Evolutionary conservation across 2,797 vertebrate species (phyloP).

Genomic region (Loris lydekkerianus): DNA sequence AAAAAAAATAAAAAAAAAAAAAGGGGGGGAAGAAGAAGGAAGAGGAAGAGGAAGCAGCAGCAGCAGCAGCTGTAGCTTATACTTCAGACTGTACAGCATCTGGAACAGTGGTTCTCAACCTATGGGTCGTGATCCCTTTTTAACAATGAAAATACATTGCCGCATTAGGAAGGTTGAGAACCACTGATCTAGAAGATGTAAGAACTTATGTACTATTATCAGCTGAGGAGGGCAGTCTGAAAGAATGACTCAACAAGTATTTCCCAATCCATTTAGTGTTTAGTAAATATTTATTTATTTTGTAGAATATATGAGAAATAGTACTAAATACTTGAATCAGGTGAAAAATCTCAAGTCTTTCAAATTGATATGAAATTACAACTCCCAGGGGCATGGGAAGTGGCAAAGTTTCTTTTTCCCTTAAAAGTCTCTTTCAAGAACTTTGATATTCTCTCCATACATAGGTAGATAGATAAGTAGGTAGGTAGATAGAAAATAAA

Average conservation of each 20-base stretch:
- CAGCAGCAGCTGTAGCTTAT: too few species aligned
- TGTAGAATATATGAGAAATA: not conserved
- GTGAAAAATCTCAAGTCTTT: not conserved
- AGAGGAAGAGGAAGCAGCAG: too few species aligned
- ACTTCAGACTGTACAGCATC: too few species aligned
- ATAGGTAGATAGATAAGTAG: not conserved
- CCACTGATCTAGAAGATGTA: not conserved
- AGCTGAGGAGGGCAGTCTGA: not conserved
- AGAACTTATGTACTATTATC: not conserved
- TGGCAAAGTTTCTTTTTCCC: not conserved
- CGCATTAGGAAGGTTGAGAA: too few species aligned
- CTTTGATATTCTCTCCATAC: not conserved
- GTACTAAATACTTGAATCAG: slow-evolving; percentile 1
- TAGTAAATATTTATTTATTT: not conserved
- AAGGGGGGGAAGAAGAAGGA: too few species aligned
- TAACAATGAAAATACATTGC: too few species aligned
- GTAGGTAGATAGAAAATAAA: too few species aligned
- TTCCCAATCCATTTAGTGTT: not conserved
- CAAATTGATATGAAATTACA: not conserved
- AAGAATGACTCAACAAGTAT: not conserved
- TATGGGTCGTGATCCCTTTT: too few species aligned
- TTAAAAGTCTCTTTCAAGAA: not conserved
- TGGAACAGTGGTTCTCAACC: too few species aligned
- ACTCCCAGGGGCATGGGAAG: not conserved
- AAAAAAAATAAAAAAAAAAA: too few species aligned